Evolutionary conservation across 2,113 vertebrate genomes (phyloP).

Genomic region (Aix galericulata): DNA sequence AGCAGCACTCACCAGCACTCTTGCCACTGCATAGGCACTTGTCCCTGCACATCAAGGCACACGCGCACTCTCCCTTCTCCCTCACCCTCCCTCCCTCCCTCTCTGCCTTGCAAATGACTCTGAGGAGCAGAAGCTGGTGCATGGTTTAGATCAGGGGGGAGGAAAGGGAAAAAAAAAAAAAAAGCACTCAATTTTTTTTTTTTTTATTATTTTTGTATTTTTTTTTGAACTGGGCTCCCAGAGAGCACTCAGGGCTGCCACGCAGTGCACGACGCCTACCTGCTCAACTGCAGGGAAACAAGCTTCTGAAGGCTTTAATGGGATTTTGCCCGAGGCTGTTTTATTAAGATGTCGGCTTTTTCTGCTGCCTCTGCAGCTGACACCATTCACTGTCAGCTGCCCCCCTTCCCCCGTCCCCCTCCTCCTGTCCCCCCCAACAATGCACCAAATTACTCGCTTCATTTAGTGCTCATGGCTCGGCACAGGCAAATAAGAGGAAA

Average conservation of each 20-base stretch:
- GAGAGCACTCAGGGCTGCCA: constrained; percentile 87
- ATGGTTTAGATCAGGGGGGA: constrained; percentile 68
- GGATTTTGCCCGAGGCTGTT: constrained; percentile 99
- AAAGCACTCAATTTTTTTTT: constrained; percentile 62
- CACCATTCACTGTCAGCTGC: constrained; percentile 92
- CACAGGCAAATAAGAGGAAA: constrained; percentile 81
- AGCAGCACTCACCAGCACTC: constrained; percentile 10
- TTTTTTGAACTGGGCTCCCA: constrained; percentile 85
- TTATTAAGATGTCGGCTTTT: constrained; percentile 99
- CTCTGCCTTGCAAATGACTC: constrained; percentile 86
- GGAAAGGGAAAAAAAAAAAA: not conserved
- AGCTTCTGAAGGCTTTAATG: constrained; percentile 99
- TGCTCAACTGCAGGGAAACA: constrained; percentile 99
- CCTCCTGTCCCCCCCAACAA: constrained; percentile 74
- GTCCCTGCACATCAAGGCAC: constrained; percentile 71
- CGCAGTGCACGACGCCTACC: constrained; percentile 84
- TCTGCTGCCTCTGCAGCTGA: constrained; percentile 99
- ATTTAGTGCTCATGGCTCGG: constrained; percentile 86
- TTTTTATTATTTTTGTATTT: constrained; percentile 69
- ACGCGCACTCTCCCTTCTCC: constrained; percentile 20
- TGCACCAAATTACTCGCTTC: constrained; percentile 87
- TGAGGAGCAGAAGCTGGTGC: constrained; percentile 78
- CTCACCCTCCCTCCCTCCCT: constrained; percentile 36
- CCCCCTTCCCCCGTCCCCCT: constrained; percentile 75
- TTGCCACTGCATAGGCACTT: constrained; percentile 57